A percentile compares a stretch with the other conserved stretches of the same genome.
These are phyloP conservation scores for Synergus itoensis DNA, from an alignment of 2,888 invertebrate genomes.

Conservation along the genomic window DNA sequence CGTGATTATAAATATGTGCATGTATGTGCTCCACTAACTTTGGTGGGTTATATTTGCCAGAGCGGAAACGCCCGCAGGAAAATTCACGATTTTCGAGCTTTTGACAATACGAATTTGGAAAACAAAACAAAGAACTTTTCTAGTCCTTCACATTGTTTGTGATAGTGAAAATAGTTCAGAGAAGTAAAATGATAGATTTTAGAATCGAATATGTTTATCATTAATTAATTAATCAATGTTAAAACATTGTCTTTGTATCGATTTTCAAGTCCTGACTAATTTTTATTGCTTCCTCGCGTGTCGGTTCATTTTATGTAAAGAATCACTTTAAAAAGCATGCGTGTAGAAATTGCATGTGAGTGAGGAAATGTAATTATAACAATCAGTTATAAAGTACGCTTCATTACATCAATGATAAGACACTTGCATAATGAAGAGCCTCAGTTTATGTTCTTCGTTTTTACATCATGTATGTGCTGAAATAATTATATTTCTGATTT, in stretches of 20 bases:
- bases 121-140: background rate
- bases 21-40: constrained; percentile 34
- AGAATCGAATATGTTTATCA: too few species aligned
- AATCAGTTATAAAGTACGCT: background rate
- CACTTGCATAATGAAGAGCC: background rate
- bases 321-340: background rate
- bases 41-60: constrained; percentile 47
- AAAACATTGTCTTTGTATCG: too few species aligned
- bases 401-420: background rate
- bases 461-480: background rate
- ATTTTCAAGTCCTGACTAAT: background rate
- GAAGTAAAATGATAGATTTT: too few species aligned
- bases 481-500: background rate
- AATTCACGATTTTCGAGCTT: constrained; percentile 41
- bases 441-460: background rate
- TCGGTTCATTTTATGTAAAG: background rate
- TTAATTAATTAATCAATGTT: too few species aligned
- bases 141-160: too few species aligned
- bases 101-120: constrained; percentile 37
- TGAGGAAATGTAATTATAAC: background rate
- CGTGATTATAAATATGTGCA: background rate
- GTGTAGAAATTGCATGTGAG: background rate
- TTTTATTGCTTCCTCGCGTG: background rate
- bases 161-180: too few species aligned
- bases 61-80: constrained; percentile 32